phyloP scores from a whole-genome alignment of 2,888 invertebrate genomes.

The Hedya salicella region DNA sequence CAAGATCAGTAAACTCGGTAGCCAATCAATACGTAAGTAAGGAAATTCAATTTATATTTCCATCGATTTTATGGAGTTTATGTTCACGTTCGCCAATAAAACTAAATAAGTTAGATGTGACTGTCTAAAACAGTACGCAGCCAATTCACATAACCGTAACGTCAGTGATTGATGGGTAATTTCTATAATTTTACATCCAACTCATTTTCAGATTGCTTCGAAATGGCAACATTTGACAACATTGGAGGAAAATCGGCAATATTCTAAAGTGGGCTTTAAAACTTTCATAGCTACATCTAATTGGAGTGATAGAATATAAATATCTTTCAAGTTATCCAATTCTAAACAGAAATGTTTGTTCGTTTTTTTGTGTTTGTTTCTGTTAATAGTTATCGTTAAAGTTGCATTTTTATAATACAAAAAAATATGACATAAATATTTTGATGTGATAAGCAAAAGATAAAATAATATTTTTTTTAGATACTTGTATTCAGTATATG shows the following conservation, averaged over 20 bases:
- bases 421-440: too few relatives aligned
- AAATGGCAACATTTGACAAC: conserved; percentile 2
- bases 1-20: neutral
- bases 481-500: too few relatives aligned
- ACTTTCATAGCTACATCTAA: neutral
- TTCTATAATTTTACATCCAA: conserved; percentile 1
- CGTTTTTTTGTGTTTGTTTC: too few relatives aligned
- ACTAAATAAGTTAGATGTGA: conserved; percentile 32
- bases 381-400: too few relatives aligned
- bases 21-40: conserved; percentile 34
- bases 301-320: too few relatives aligned
- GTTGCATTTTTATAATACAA: too few relatives aligned
- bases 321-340: too few relatives aligned
- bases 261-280: neutral
- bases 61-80: conserved; percentile 43
- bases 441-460: too few relatives aligned
- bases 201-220: neutral
- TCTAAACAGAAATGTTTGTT: too few relatives aligned
- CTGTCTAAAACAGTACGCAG: conserved; percentile 23
- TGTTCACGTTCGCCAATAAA: conserved; percentile 36
- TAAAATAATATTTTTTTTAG: too few relatives aligned
- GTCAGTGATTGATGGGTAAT: conserved; percentile 20
- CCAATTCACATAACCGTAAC: conserved; percentile 21
- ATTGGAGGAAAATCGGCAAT: neutral
- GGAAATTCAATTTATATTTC: conserved; percentile 43